These are phyloP conservation scores for Papilio elwesi DNA, from an alignment of 2,888 invertebrate genomes.

Conservation along the genomic window DNA sequence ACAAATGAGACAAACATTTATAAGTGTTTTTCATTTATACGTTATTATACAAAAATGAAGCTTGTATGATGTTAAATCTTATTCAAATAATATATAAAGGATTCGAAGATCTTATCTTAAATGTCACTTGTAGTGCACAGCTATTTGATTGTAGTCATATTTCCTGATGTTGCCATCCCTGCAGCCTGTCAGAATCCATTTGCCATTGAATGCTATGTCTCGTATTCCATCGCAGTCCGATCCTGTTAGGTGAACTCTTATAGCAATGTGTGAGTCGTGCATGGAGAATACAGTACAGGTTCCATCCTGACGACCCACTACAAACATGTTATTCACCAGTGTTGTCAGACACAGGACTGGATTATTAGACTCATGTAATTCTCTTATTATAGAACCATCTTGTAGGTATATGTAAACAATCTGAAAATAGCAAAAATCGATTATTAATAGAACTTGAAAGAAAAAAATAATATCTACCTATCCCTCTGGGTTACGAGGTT, in stretches of 20 bases:
- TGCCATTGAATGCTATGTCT: constrained; percentile 84
- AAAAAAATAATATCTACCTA: too few species aligned
- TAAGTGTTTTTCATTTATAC: constrained; percentile 8
- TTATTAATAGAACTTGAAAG: neutral
- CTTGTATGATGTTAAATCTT: constrained; percentile 5
- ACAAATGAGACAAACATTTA: constrained; percentile 11
- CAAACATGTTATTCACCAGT: constrained; percentile 78
- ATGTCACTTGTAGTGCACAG: constrained; percentile 75
- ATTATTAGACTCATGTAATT: constrained; percentile 83
- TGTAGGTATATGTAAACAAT: constrained; percentile 62
- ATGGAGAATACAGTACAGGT: constrained; percentile 82
- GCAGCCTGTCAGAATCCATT: constrained; percentile 86
- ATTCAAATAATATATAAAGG: constrained; percentile 30
- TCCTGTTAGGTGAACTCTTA: constrained; percentile 86
- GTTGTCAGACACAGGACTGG: constrained; percentile 81
- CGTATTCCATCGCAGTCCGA: constrained; percentile 89
- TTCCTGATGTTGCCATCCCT: constrained; percentile 86
- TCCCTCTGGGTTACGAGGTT: too few species aligned
- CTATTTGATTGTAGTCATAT: constrained; percentile 83
- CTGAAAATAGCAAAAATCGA: constrained; percentile 55
- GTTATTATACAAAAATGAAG: constrained; percentile 1
- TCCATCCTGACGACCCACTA: constrained; percentile 86
- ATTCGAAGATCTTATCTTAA: constrained; percentile 15
- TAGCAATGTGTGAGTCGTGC: constrained; percentile 59
- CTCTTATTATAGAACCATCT: constrained; percentile 61